Evolutionary conservation across 2,797 vertebrate genomes (phyloP).

Genomic region (Podargus strigoides): DNA sequence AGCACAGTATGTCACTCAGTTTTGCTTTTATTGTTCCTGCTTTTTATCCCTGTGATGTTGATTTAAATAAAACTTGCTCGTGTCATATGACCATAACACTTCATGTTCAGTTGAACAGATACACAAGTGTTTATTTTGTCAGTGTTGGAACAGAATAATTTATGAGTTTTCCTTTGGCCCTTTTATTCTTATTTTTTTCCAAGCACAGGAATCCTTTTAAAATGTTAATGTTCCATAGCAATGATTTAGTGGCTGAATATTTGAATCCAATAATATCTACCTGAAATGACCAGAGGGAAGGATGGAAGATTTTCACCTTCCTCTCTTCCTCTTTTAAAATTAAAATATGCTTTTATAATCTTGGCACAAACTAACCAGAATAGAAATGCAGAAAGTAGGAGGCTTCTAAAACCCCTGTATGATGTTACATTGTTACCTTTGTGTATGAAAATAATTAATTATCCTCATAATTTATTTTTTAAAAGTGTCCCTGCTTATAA

Average conservation of each 20-base stretch:
- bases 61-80: background rate
- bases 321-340: background rate
- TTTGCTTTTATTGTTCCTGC: background rate
- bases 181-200: background rate
- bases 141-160: background rate
- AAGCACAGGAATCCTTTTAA: background rate
- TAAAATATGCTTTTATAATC: background rate
- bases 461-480: background rate
- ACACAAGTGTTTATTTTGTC: background rate
- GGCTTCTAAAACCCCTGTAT: background rate
- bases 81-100: background rate
- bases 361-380: background rate
- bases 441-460: slow-evolving; percentile 34
- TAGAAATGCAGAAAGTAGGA: background rate
- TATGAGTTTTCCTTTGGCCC: background rate
- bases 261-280: background rate
- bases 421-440: background rate
- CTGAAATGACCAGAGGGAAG: background rate
- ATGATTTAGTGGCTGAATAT: background rate
- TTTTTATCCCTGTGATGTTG: background rate
- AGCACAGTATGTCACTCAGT: background rate
- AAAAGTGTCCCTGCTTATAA: slow-evolving; percentile 17
- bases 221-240: background rate
- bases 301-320: background rate
- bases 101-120: background rate